These are phyloP conservation scores for Oreocharis arfaki DNA, from an alignment of 2,113 vertebrate genomes.

Conservation along the genomic window DNA sequence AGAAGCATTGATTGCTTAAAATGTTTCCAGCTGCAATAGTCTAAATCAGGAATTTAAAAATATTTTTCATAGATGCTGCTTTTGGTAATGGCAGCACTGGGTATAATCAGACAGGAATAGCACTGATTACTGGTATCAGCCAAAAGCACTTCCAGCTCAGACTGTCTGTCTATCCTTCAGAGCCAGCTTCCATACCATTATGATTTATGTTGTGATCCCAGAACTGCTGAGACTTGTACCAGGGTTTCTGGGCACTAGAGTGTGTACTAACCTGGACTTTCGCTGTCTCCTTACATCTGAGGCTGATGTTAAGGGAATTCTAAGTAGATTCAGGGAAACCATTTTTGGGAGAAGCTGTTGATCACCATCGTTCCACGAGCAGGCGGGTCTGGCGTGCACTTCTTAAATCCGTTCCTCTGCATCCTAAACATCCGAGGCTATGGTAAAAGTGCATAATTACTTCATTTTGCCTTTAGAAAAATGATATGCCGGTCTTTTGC, in stretches of 20 bases:
- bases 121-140: slow-evolving; percentile 17
- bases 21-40: slow-evolving; percentile 38
- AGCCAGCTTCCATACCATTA: background rate
- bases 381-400: background rate
- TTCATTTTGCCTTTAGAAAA: background rate
- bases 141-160: slow-evolving; percentile 16
- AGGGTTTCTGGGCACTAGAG: background rate
- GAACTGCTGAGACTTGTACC: background rate
- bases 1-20: slow-evolving; percentile 19
- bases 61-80: slow-evolving; percentile 4
- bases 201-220: background rate
- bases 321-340: background rate
- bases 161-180: background rate
- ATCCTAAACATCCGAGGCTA: background rate
- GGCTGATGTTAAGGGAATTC: background rate
- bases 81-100: slow-evolving; percentile 10
- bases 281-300: background rate
- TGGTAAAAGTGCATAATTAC: background rate
- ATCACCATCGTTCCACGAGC: background rate
- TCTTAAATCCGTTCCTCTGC: background rate
- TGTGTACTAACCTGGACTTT: background rate
- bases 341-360: background rate
- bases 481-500: background rate
- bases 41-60: slow-evolving; percentile 37
- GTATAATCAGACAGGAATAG: slow-evolving; percentile 52